Evolutionary conservation across 2,888 invertebrate species (phyloP), one percentile per base, ranked within the genome.

Genomic region (Rhagonycha fulva): DNA sequence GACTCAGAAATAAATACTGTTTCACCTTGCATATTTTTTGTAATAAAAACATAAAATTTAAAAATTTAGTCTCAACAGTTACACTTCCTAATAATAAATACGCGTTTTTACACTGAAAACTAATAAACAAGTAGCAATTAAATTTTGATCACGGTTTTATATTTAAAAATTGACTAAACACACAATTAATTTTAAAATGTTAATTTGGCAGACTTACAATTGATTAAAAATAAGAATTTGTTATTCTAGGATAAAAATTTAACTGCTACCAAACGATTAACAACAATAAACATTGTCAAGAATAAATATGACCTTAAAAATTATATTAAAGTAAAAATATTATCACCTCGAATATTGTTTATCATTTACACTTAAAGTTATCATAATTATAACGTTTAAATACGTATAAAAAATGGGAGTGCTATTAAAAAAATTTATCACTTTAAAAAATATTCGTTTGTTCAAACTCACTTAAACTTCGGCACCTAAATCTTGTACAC

Each of bases 401-500:
- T 66, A 66, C 63, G 63, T 66, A 24, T 24, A 24, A 66, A 63
- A 66, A 66, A 66, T 66, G 63, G 23, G 23, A 24, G 24, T 62
- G 11, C 62, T 14, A 24, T 66, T 14, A 11, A 66, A 66, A 24
- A 14, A 24, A 66, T 24, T n/a, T 66, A 66, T 66, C 63, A 66
- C 63, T 66, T 24, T 0, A 24, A 66, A 23, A 23, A 24, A 23
- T 7, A 24, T 66, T 66, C 47, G 47, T 66, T 66, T 66, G 19
- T n/a, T 24, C 23, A 24, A 66, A 66, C n/a, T 19, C 26, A 24
- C 63, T 69, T 74, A 76, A 32, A 76, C 84, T 71, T 94, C 94
- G 73, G 93, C 93, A 71, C 93, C 93, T 76, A 95, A 88, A 87
- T 94, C 93, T 80, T 94, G 93, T 7, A 98, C 94, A 77, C 97